Evolutionary conservation across 2,888 invertebrate species (phyloP).

Genomic region (Cataglyphis albicans): DNA sequence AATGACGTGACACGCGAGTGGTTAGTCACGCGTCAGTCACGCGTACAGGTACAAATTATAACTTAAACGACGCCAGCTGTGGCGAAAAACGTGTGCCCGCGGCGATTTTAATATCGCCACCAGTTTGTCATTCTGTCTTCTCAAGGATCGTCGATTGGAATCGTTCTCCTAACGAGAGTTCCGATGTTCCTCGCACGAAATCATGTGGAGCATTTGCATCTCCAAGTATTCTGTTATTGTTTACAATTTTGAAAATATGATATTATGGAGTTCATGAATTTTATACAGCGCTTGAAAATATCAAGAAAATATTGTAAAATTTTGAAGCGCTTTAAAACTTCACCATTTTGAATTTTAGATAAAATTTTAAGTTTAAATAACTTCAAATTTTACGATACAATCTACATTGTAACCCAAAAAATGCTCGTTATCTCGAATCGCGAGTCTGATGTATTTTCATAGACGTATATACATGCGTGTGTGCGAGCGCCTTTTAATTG

Average conservation of each 20-base stretch:
- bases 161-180: slow-evolving; percentile 21
- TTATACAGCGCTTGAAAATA: too few relatives aligned
- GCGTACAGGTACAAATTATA: slow-evolving; percentile 73
- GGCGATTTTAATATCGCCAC: slow-evolving; percentile 70
- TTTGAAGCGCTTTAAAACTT: not conserved
- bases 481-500: slow-evolving; percentile 61
- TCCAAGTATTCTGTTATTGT: not conserved
- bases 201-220: not conserved
- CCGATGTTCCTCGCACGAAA: not conserved
- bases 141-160: slow-evolving; percentile 36
- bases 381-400: not conserved
- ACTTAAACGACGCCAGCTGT: slow-evolving; percentile 57
- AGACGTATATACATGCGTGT: not conserved
- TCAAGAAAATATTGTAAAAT: not conserved
- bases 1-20: slow-evolving; percentile 76
- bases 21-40: slow-evolving; percentile 77
- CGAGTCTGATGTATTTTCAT: slow-evolving; percentile 1
- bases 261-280: not conserved
- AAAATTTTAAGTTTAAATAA: not conserved
- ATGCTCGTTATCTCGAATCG: not conserved
- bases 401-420: not conserved
- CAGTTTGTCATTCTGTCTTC: slow-evolving; percentile 62
- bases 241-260: not conserved
- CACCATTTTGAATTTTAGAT: not conserved
- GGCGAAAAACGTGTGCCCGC: slow-evolving; percentile 67